Base-by-base conservation (phyloP, 1,140 invertebrate genomes). In the Drosophila lacertosa region DNA sequence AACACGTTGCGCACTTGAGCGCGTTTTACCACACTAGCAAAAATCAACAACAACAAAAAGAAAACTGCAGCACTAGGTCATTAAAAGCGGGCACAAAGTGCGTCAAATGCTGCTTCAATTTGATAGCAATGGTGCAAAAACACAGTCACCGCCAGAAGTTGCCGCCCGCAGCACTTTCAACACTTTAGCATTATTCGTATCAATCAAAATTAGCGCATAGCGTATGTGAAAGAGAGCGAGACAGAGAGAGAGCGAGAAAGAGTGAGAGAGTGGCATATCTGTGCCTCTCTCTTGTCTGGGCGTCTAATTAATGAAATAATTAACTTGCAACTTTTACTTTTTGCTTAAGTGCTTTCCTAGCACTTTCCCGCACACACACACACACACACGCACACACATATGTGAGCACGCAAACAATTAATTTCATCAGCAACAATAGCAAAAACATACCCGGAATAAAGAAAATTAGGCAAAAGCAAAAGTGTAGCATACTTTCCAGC, bases 291-390 rank as follows among this genome's bases (percentile, higher is more conserved):
- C 63, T 58, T 58, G 22, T 60, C 54, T 71, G 32, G 9, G 69
- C 44, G 63, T 20, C 69, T 74, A 77, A 74, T 77, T 77, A 77
- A 77, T 77, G 65, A 74, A 77, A 77, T 77, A 77, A 77, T 77
- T 77, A 77, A 74, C 71, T 77, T 74, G 74, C 74, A 74, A 74
- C 74, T 77, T 74, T 77, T 73, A 59, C 45, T 62, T 74, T 64
- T 74, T 69, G 35, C 65, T 55, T 77, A 77, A 74, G 74, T 77
- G 71, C 71, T 77, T 74, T 65, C 60, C 48, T 58, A 77, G 65
- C 74, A 70, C 71, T 77, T 65, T 63, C 26, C 16, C 22, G 37
- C 35, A 64, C 54, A 58, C 48, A 57, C 13, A 15, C 45, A 50
- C 53, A 55, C 33, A 47, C 68, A 59, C 45, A 11, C 24, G 33